Percentiles rank a stretch among this genome's conserved stretches.
These are phyloP conservation scores for Rhagonycha lutea DNA, from an alignment of 2,888 invertebrate species.

Conservation along the genomic window DNA sequence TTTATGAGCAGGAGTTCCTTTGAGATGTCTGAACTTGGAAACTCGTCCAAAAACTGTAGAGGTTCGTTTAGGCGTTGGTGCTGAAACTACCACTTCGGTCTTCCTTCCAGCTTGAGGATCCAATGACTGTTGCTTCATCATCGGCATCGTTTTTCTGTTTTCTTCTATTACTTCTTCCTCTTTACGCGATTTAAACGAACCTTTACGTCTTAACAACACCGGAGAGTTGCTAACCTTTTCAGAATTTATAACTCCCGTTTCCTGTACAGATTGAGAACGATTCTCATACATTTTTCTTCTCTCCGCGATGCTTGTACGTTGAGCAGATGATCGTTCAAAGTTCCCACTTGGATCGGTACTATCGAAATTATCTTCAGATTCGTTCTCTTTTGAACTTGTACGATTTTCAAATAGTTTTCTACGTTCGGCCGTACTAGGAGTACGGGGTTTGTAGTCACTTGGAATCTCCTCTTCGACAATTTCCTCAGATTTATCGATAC, in stretches of 20 bases:
- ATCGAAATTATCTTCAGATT: slow-evolving; percentile 54
- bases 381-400: slow-evolving; percentile 51
- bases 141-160: slow-evolving; percentile 54
- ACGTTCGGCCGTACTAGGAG: slow-evolving; percentile 80
- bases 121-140: slow-evolving; percentile 58
- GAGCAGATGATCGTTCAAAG: slow-evolving; percentile 64
- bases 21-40: slow-evolving; percentile 91
- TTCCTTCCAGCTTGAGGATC: slow-evolving; percentile 54
- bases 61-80: slow-evolving; percentile 77
- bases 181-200: slow-evolving; percentile 68
- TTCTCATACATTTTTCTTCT: slow-evolving; percentile 76
- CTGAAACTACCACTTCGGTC: slow-evolving; percentile 51
- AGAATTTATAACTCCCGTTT: slow-evolving; percentile 56
- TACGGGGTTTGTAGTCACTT: slow-evolving; percentile 71
- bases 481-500: not conserved
- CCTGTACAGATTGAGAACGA: slow-evolving; percentile 70
- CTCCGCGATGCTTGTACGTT: slow-evolving; percentile 77
- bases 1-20: slow-evolving; percentile 88
- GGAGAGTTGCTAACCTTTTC: slow-evolving; percentile 74
- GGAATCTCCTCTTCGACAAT: slow-evolving; percentile 61
- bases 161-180: slow-evolving; percentile 58
- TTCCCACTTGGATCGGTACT: slow-evolving; percentile 60
- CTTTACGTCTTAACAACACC: slow-evolving; percentile 72
- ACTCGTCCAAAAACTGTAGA: slow-evolving; percentile 86
- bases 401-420: slow-evolving; percentile 70